Base-by-base conservation (phyloP, 2,888 invertebrate species). In the Barypeithes pellucidus region DNA sequence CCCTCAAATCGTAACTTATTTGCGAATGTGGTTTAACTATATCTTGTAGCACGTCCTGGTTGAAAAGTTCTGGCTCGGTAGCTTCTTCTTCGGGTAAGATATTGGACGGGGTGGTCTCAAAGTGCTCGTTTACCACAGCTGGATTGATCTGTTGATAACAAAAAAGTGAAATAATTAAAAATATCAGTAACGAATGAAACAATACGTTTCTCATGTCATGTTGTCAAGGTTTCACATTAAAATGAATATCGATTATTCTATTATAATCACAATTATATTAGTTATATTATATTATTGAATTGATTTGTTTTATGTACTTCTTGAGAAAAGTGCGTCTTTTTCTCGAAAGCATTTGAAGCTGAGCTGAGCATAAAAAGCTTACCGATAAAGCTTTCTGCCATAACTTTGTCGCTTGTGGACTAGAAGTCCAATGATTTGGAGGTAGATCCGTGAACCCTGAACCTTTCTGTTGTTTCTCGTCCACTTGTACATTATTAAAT, bases 321-420 rank as follows among this genome's bases (percentile, higher is more conserved):
- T n/a, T n/a, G n/a, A n/a, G n/a, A n/a, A n/a, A n/a, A n/a, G n/a
- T n/a, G n/a, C n/a, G n/a, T n/a, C n/a, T n/a, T n/a, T n/a, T n/a
- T n/a, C n/a, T n/a, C n/a, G n/a, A n/a, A n/a, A n/a, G n/a, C n/a
- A n/a, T n/a, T n/a, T n/a, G n/a, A n/a, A n/a, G n/a, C n/a, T n/a
- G n/a, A n/a, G n/a, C n/a, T n/a, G n/a, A n/a, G n/a, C n/a, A n/a
- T 4, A 5, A 29, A 29, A 29, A 29, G 5, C 39, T 39, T 54
- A 74, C 86, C 75, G 89, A 89, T 9, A 91, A 89, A 0, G 93
- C 91, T 59, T 91, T 91, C 67, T 90, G 90, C 92, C 91, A 92
- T 57, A 90, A 86, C 85, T 86, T 88, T 54, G 88, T 89, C 79
- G 86, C 91, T 1, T 88, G 84, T 73, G 81, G 78, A 61, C 83